Percentiles rank a stretch among this genome's conserved stretches.
Conservation (phyloP, 1,140 invertebrate species). For the Hestina assimilis region DNA sequence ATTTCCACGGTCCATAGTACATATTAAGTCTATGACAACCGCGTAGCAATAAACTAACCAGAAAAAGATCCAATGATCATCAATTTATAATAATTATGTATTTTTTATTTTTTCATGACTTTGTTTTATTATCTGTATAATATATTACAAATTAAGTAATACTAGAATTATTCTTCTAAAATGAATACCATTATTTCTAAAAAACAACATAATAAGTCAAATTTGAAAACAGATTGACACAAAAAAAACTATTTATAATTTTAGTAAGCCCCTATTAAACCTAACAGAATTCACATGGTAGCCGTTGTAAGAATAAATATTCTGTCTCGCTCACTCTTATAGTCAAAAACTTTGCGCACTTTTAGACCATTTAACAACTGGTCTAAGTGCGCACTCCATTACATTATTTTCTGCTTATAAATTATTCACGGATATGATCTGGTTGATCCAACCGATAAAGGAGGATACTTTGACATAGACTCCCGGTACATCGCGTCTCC, state of each 20-base stretch:
- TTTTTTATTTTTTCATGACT: no score
- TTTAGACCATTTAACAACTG: background rate
- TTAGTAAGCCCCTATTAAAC: background rate
- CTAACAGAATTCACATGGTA: background rate
- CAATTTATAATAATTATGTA: background rate
- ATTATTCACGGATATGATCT: conserved; percentile 97
- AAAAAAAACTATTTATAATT: background rate
- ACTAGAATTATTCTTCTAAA: no score
- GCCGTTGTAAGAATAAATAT: background rate
- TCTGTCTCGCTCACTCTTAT: background rate
- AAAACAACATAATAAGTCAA: no score
- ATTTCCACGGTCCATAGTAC: no score
- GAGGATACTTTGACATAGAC: conserved; percentile 96
- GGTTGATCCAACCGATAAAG: conserved; percentile 98
- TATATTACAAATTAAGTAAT: no score
- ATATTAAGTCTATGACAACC: no score
- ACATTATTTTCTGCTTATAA: conserved; percentile 75
- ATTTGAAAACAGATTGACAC: no score
- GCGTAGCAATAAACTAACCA: background rate
- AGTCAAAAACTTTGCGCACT: background rate
- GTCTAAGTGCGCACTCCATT: background rate
- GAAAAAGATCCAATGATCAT: background rate
- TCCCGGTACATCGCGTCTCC: conserved; percentile 91
- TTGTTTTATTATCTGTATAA: no score
- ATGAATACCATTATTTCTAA: no score